Evolutionary conservation across 2,113 vertebrate species (phyloP).

Genomic region (Oophaga pumilio): DNA sequence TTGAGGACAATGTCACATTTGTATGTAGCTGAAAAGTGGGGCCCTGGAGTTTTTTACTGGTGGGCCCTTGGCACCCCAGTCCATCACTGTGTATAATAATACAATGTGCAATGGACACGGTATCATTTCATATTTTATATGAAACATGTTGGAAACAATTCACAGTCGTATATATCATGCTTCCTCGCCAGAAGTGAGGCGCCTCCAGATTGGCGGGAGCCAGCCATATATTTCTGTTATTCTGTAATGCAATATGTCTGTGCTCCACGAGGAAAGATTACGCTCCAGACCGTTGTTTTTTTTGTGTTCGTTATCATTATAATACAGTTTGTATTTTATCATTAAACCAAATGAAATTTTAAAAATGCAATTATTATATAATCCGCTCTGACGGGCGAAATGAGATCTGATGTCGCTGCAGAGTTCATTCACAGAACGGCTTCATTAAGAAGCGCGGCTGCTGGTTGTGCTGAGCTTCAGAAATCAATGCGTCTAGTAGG

Average conservation of each 20-base stretch:
- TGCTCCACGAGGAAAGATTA: constrained; percentile 13
- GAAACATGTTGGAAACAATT: not conserved
- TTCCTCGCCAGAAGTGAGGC: not conserved
- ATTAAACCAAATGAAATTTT: constrained; percentile 45
- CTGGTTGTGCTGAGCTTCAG: not conserved
- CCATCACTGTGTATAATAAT: not conserved
- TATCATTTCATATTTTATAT: not conserved
- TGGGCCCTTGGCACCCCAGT: too few relatives aligned
- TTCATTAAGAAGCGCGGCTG: not conserved
- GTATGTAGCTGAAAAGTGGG: too few relatives aligned
- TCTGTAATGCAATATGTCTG: constrained; percentile 1
- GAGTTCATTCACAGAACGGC: not conserved
- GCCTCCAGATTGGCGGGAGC: constrained; percentile 20
- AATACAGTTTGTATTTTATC: constrained; percentile 34
- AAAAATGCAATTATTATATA: constrained; percentile 26
- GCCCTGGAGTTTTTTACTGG: too few relatives aligned
- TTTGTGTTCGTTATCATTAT: constrained; percentile 8
- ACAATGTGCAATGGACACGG: not conserved
- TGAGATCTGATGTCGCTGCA: not conserved
- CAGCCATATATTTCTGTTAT: not conserved
- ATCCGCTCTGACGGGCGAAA: not conserved
- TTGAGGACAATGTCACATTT: too few relatives aligned
- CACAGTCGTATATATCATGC: not conserved
- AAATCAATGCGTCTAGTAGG: not conserved
- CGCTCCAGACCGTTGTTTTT: not conserved